Evolutionary conservation across 2,888 invertebrate species (phyloP).

Genomic region (Lutraria lutraria): DNA sequence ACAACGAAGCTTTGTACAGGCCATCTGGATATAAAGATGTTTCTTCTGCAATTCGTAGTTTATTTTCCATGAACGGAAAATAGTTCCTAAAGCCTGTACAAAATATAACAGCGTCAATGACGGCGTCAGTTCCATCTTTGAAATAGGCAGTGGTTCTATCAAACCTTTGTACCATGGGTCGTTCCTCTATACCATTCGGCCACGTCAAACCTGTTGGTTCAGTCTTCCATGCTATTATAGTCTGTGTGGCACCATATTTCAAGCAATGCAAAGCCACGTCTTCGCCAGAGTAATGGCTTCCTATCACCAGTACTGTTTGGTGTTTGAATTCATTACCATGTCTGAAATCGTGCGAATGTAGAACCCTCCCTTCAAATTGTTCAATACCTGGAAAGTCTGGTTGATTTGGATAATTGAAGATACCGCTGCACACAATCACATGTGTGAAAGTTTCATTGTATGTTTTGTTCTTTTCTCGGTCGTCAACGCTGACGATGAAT

Average conservation of each 20-base stretch:
- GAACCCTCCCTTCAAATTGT: constrained; percentile 37
- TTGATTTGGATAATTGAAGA: constrained; percentile 36
- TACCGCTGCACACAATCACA: constrained; percentile 41
- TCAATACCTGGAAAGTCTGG: constrained; percentile 43
- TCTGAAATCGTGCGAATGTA: constrained; percentile 61
- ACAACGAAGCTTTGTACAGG: too few relatives aligned
- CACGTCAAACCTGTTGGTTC: too few relatives aligned
- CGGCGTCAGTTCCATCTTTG: constrained; percentile 6
- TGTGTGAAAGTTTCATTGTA: constrained; percentile 35
- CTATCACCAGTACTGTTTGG: constrained; percentile 37
- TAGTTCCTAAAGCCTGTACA: constrained; percentile 30
- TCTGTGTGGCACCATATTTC: constrained; percentile 23
- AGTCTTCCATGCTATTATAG: background rate
- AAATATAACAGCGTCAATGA: constrained; percentile 13
- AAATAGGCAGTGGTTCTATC: background rate
- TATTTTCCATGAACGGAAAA: too few relatives aligned
- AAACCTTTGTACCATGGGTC: background rate
- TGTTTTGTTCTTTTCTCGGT: background rate
- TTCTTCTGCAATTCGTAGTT: too few relatives aligned
- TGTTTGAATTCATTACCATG: constrained; percentile 42
- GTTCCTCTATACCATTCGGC: background rate
- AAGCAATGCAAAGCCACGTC: constrained; percentile 43
- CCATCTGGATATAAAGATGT: too few relatives aligned
- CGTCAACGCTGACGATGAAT: too few relatives aligned
- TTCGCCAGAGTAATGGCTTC: constrained; percentile 51